Evolutionary conservation across 2,888 invertebrate species (phyloP).

Genomic region (Melipona bicolor): DNA sequence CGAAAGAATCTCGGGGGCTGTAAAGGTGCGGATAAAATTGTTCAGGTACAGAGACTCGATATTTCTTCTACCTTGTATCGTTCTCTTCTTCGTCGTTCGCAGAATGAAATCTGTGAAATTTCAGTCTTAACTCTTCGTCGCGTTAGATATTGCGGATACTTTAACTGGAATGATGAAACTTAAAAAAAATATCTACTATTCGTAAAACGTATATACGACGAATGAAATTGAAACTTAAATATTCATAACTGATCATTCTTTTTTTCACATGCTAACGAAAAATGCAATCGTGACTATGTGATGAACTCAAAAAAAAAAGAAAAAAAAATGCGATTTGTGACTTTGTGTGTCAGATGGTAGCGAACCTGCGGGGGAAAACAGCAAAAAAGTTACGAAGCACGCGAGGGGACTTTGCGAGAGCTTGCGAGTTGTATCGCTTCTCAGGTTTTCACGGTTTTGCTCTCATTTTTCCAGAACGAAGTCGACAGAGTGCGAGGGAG

Average conservation of each 20-base stretch:
- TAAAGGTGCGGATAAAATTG: neutral
- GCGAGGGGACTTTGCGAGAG: neutral
- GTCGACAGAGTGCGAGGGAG: conserved; percentile 98
- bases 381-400: neutral
- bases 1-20: too few species aligned
- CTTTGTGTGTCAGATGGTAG: neutral
- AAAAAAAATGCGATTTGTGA: neutral
- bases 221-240: too few species aligned
- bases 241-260: too few species aligned
- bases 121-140: too few species aligned
- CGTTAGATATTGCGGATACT: too few species aligned
- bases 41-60: neutral
- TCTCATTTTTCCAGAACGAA: conserved; percentile 89
- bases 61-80: neutral
- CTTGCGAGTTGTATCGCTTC: neutral
- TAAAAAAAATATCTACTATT: too few species aligned
- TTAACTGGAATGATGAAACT: too few species aligned
- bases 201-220: too few species aligned
- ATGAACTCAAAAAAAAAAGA: too few species aligned
- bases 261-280: too few species aligned
- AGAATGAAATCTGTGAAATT: too few species aligned
- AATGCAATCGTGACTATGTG: too few species aligned
- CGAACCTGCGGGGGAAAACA: neutral
- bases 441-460: conserved; percentile 18
- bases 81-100: neutral